Evolutionary conservation across 2,888 invertebrate genomes (phyloP).

Genomic region (Selenia dentaria): DNA sequence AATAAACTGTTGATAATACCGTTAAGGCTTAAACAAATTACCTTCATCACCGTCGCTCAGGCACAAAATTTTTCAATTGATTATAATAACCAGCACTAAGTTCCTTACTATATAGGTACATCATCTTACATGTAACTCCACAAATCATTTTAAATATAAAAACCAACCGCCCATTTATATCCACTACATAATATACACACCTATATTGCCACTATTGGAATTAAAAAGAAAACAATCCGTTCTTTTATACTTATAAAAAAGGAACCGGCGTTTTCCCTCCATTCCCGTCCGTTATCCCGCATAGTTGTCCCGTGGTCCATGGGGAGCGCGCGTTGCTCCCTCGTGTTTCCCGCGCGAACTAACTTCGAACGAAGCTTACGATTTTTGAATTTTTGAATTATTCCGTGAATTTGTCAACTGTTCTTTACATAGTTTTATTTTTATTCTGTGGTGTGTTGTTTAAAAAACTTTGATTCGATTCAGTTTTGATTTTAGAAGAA

Average conservation of each 20-base stretch:
- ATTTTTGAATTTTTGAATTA: constrained; percentile 15
- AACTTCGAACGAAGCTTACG: constrained; percentile 36
- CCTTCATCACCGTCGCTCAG: too few species aligned
- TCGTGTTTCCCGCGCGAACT: constrained; percentile 33
- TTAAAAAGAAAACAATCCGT: constrained; percentile 33
- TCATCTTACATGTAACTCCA: constrained; percentile 13
- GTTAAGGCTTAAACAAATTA: too few species aligned
- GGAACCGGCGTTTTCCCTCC: constrained; percentile 22
- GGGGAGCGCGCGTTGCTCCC: constrained; percentile 58
- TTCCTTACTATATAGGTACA: too few species aligned
- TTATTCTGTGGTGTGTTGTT: neutral
- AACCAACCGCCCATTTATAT: constrained; percentile 33
- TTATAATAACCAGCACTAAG: too few species aligned
- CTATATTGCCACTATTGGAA: constrained; percentile 29
- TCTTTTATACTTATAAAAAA: constrained; percentile 17
- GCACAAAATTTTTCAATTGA: too few species aligned
- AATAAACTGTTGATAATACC: too few species aligned
- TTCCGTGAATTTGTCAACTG: constrained; percentile 5
- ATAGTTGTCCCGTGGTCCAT: constrained; percentile 60
- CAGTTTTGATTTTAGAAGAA: neutral
- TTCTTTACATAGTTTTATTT: constrained; percentile 16
- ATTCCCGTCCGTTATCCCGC: constrained; percentile 40
- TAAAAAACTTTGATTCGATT: neutral
- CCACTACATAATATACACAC: too few species aligned
- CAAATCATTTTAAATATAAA: constrained; percentile 33